Evolutionary conservation across 1,140 invertebrate species (phyloP).

Genomic region (Drosophila aff.): DNA sequence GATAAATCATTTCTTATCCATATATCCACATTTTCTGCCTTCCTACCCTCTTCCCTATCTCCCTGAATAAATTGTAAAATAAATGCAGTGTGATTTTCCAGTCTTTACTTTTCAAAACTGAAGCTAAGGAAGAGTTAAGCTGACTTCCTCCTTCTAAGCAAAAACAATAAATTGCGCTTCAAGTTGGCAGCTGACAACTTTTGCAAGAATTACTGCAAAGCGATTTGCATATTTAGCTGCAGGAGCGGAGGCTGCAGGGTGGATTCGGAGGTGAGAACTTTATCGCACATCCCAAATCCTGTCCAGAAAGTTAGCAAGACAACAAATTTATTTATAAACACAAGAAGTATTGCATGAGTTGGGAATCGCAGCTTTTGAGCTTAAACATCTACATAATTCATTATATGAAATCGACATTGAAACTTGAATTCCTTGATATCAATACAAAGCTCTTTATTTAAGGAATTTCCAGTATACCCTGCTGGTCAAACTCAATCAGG

Average conservation of each 20-base stretch:
- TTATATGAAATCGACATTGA: too few species aligned
- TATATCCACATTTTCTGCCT: not conserved
- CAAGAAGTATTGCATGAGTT: constrained; percentile 61
- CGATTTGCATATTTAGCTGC: constrained; percentile 79
- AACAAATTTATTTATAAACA: constrained; percentile 76
- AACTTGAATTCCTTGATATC: too few species aligned
- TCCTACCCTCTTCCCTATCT: not conserved
- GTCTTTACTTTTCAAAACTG: not conserved
- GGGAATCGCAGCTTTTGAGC: not conserved
- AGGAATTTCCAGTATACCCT: constrained; percentile 60
- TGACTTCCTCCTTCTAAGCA: constrained; percentile 27
- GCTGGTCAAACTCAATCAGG: constrained; percentile 55
- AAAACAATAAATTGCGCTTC: constrained; percentile 80
- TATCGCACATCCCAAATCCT: constrained; percentile 71
- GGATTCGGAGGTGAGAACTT: constrained; percentile 48
- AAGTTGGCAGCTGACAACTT: constrained; percentile 74
- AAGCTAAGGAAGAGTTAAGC: not conserved
- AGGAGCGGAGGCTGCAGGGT: not conserved
- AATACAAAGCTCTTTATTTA: not conserved
- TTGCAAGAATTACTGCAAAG: constrained; percentile 82
- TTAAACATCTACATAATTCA: too few species aligned
- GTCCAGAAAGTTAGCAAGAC: constrained; percentile 72
- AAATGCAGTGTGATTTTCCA: constrained; percentile 1
- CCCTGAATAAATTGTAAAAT: not conserved
- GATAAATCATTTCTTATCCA: too few species aligned